phyloP scores from a whole-genome alignment of 2,113 vertebrate species.

The Pantherophis guttatus region DNA sequence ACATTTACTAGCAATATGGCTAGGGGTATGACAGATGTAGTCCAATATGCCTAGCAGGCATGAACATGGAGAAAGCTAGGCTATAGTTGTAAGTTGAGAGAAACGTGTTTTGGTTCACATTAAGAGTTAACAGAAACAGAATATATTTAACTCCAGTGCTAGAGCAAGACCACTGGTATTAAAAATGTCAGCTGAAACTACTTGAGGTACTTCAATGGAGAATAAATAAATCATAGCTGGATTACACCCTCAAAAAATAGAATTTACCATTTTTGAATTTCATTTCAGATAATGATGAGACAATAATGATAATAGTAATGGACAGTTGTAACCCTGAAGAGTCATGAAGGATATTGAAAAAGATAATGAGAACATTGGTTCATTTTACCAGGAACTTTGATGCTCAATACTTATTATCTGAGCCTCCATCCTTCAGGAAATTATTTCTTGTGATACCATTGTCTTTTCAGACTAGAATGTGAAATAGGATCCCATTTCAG shows the following conservation, averaged over 20 bases:
- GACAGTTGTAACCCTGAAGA: background rate
- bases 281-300: background rate
- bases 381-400: background rate
- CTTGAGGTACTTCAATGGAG: background rate
- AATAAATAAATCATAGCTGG: background rate
- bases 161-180: background rate
- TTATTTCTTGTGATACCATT: background rate
- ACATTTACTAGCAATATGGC: background rate
- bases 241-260: background rate
- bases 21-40: background rate
- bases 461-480: background rate
- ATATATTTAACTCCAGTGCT: background rate
- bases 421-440: background rate
- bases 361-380: background rate
- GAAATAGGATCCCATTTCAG: background rate
- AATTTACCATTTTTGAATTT: background rate
- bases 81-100: background rate
- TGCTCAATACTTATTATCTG: background rate
- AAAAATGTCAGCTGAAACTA: background rate
- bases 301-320: background rate
- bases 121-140: background rate
- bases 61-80: background rate
- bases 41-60: background rate
- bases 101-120: background rate
- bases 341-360: background rate